phyloP scores from a whole-genome alignment of 2,888 invertebrate species.

The Magallana nippona region DNA sequence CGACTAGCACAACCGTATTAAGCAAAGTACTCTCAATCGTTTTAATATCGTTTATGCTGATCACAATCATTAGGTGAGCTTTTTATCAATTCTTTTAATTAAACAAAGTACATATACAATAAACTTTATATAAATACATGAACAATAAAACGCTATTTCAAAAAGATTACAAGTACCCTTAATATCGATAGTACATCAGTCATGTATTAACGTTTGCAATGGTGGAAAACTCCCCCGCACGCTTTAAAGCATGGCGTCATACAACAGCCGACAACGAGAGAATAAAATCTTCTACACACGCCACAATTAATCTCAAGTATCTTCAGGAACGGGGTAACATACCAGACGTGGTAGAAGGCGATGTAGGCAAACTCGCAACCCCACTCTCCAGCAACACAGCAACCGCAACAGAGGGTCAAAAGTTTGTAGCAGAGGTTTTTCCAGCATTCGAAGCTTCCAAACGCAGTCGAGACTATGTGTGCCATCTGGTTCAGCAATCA shows the following conservation, averaged over 20 bases:
- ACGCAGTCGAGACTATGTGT: slow-evolving; percentile 84
- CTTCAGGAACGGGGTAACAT: slow-evolving; percentile 85
- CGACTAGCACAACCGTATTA: too few relatives aligned
- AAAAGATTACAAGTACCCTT: too few relatives aligned
- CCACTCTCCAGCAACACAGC: slow-evolving; percentile 85
- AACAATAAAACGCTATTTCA: too few relatives aligned
- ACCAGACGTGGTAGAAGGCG: slow-evolving; percentile 86
- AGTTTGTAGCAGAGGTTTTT: slow-evolving; percentile 87
- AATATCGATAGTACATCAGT: background rate
- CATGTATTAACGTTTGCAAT: slow-evolving; percentile 22
- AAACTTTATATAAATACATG: too few relatives aligned
- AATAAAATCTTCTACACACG: slow-evolving; percentile 60
- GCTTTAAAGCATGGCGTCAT: slow-evolving; percentile 54
- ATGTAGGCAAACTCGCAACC: slow-evolving; percentile 80
- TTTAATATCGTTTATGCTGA: too few relatives aligned
- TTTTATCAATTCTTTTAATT: too few relatives aligned
- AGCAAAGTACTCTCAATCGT: too few relatives aligned
- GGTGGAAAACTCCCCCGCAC: slow-evolving; percentile 30
- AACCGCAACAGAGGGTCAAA: slow-evolving; percentile 85
- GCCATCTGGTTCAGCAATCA: slow-evolving; percentile 74
- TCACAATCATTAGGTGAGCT: too few relatives aligned
- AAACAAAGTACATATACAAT: too few relatives aligned
- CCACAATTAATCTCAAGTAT: slow-evolving; percentile 83
- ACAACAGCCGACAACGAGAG: slow-evolving; percentile 54
- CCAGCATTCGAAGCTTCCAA: slow-evolving; percentile 87